Evolutionary conservation across 2,888 invertebrate species (phyloP).

Genomic region (Cremastinae sp.): DNA sequence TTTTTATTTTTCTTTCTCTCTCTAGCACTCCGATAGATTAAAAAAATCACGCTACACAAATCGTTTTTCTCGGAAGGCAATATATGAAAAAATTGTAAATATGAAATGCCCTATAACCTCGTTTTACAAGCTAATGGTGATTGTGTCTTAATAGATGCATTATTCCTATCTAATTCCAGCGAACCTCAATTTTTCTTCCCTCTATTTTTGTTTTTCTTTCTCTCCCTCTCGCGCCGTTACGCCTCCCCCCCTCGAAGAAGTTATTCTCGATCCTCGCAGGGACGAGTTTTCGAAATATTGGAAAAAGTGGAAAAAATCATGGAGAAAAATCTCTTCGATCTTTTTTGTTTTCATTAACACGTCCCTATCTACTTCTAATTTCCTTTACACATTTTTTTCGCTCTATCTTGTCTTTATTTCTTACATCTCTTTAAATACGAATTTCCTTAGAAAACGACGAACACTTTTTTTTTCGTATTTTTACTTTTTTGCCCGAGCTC

Average conservation of each 20-base stretch:
- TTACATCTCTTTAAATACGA: slow-evolving; percentile 52
- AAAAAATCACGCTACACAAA: slow-evolving; percentile 72
- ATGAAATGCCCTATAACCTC: slow-evolving; percentile 76
- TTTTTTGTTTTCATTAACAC: slow-evolving; percentile 1
- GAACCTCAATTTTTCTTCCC: slow-evolving; percentile 60
- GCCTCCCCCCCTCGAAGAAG: background rate
- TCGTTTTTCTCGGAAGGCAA: slow-evolving; percentile 75
- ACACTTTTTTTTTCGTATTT: slow-evolving; percentile 63
- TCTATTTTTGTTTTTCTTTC: slow-evolving; percentile 60
- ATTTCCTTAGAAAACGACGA: slow-evolving; percentile 68
- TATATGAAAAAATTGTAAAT: slow-evolving; percentile 68
- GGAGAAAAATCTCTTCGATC: background rate
- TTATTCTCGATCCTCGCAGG: background rate
- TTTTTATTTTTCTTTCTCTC: slow-evolving; percentile 24
- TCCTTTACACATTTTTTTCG: slow-evolving; percentile 57
- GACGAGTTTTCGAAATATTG: no score
- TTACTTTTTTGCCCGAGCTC: slow-evolving; percentile 29
- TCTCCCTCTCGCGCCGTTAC: background rate
- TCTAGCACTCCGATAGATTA: slow-evolving; percentile 49
- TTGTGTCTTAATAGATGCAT: slow-evolving; percentile 72
- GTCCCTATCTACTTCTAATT: slow-evolving; percentile 56
- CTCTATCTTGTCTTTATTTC: slow-evolving; percentile 63
- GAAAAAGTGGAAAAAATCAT: no score
- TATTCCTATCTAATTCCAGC: slow-evolving; percentile 72
- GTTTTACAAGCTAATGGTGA: slow-evolving; percentile 74